Evolutionary conservation across 2,113 vertebrate species (phyloP), one percentile per base, ranked within the genome.

Genomic region (Brachyistius frenatus): DNA sequence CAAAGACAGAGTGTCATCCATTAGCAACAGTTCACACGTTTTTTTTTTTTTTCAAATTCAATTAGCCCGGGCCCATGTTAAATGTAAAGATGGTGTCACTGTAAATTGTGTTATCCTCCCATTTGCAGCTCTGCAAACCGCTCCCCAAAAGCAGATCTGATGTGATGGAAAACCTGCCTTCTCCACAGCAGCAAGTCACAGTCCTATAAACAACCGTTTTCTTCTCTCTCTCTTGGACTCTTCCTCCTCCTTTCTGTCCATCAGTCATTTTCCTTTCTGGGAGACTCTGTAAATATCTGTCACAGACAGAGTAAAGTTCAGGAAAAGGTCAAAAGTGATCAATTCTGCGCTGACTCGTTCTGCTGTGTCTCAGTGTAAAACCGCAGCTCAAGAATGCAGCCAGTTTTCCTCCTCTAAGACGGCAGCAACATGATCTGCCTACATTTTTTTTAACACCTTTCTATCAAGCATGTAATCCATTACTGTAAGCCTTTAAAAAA

Each of bases 291-390:
- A 90, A 89, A 90, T 89, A 85, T 84, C 77, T 75, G 35, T 66
- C 66, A 57, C 58, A 76, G 72, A 83, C 74, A 79, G 61, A 70
- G 76, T 82, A 87, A 90, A 91, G 92, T 90, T 91, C 81, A 87
- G 75, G 30, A 73, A 90, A 89, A 93, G 91, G 88, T 91, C 88
- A 88, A 87, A 87, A 83, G 68, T 64, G 56, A 86, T 71, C 4
- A 56, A 89, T 88, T 81, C 78, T 30, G 55, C 55, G 9, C 16
- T 36, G 73, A n/a, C n/a, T 55, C 64, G 44, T 52, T 66, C 66
- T 16, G 31, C 52, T 47, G 65, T 49, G 66, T 47, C 68, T 55
- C 53, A 62, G 16, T 15, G 47, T 78, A 66, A 80, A 86, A 67
- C 32, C 62, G 47, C 64, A 39, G 36, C 39, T 60, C 65, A 56